Evolutionary conservation across 1,140 invertebrate species (phyloP), one percentile per base, ranked within the genome.

Genomic region (Heliconius hewitsoni): DNA sequence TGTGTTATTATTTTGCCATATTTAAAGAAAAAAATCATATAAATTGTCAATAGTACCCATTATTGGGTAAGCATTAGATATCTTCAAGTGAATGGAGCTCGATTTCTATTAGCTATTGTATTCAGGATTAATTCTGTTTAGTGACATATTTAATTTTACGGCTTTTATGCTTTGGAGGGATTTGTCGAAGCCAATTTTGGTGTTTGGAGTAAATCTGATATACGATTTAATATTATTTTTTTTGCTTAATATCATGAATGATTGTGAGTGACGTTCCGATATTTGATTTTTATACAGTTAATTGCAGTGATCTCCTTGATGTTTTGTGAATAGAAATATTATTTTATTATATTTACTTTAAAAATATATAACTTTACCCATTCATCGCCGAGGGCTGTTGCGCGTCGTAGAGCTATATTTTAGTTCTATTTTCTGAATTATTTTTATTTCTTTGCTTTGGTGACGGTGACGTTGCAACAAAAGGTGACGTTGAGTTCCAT

Each of bases 101-200:
- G 76, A 84, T 81, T 82, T 80, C 79, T 85, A 80, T 83, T 85
- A 82, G 78, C 77, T 82, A 79, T 83, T 83, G 82, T 83, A 73
- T 80, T 73, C 39, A 76, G 84, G 84, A 85, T 85, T 85, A 85
- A 83, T 83, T 83, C 73, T 70, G 73, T 77, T 82, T 82, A 82
- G 81, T 78, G 83, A 81, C 83, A 74, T 74, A 74, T 84, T 80
- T 80, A 81, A 79, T 84, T 84, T 82, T 84, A 80, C 74, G 66
- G 66, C 80, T 46, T 81, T 81, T 57, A 81, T 37, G 23, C 19
- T 55, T 66, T n/a, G 16, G 60, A 39, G 37, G 30, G 57, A 70
- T 60, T 66, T 76, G n/a, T 76, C 50, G 18, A 19, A 74, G 30
- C 13, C 55, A 74, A 55, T 34, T 30, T 66, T 66, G 60, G 60